Percentiles rank a stretch among this genome's conserved stretches.
Evolutionary conservation across 2,888 invertebrate species (phyloP).

Genomic region (Drosophila maculinotata): DNA sequence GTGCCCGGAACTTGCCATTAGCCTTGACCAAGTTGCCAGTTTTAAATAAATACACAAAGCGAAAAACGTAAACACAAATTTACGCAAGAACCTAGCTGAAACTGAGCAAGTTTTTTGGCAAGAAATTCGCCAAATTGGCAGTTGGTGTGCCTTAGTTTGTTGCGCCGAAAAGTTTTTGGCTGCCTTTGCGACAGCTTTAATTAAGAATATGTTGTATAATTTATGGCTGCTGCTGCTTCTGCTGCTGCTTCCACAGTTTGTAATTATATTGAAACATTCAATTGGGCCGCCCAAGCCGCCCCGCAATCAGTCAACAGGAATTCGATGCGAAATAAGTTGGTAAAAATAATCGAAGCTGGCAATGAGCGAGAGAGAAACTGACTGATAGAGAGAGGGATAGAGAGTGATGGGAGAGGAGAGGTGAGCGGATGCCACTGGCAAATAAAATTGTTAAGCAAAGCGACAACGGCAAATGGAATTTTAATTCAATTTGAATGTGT

Average conservation of each 20-base stretch:
- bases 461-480: conserved; percentile 77
- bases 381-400: too few species aligned
- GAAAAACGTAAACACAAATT: conserved; percentile 37
- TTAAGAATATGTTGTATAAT: conserved; percentile 51
- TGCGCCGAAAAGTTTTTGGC: conserved; percentile 30
- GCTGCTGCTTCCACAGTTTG: conserved; percentile 18
- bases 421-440: conserved; percentile 21
- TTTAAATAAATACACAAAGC: conserved; percentile 42
- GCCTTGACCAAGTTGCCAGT: conserved; percentile 61
- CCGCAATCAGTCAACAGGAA: conserved; percentile 48
- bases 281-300: neutral
- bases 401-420: neutral
- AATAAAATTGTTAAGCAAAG: conserved; percentile 72
- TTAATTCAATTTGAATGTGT: conserved; percentile 76
- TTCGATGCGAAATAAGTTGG: conserved; percentile 49
- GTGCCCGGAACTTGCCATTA: conserved; percentile 56
- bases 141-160: conserved; percentile 24
- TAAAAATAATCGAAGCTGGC: conserved; percentile 47
- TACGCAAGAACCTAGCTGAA: neutral
- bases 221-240: conserved; percentile 27
- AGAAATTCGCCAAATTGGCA: conserved; percentile 40
- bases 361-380: neutral
- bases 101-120: conserved; percentile 33
- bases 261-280: conserved; percentile 56
- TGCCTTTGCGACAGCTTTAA: conserved; percentile 45